Evolutionary conservation across 1,140 invertebrate genomes (phyloP).

Genomic region (Drosophila prosaltans): DNA sequence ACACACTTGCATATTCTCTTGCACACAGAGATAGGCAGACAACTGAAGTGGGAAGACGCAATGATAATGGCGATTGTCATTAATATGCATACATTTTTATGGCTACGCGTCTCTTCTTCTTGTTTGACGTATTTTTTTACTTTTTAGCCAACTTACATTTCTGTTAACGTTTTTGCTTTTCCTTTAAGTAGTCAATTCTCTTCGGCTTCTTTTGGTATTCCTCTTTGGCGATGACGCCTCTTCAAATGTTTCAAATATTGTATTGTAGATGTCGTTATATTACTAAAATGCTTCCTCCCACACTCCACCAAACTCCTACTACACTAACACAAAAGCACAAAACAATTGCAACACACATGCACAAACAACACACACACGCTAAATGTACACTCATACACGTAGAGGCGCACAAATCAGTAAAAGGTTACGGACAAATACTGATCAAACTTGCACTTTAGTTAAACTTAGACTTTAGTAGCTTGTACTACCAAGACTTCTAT

Average conservation of each 20-base stretch:
- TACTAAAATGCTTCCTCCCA: slow-evolving; percentile 34
- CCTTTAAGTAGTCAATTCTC: not conserved
- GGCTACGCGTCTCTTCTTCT: slow-evolving; percentile 26
- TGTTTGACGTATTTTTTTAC: slow-evolving; percentile 26
- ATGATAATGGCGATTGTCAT: slow-evolving; percentile 43
- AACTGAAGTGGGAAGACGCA: slow-evolving; percentile 13
- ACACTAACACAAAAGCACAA: slow-evolving; percentile 15
- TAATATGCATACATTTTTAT: slow-evolving; percentile 33
- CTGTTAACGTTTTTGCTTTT: slow-evolving; percentile 18
- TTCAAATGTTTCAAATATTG: slow-evolving; percentile 6
- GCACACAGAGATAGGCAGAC: not conserved
- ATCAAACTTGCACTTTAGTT: slow-evolving; percentile 24
- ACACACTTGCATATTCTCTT: not conserved
- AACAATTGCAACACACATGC: slow-evolving; percentile 20
- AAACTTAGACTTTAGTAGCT: not conserved
- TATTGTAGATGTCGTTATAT: slow-evolving; percentile 6
- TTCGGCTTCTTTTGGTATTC: not conserved
- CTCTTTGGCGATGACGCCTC: slow-evolving; percentile 2
- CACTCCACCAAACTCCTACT: slow-evolving; percentile 28
- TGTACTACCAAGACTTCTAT: slow-evolving; percentile 26
- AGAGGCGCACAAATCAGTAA: slow-evolving; percentile 28
- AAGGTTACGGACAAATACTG: slow-evolving; percentile 31
- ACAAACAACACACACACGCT: not conserved
- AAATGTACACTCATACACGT: slow-evolving; percentile 25
- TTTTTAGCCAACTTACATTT: slow-evolving; percentile 12